Conservation (phyloP, 2,113 vertebrate species). For the Oncorhynchus masou region DNA sequence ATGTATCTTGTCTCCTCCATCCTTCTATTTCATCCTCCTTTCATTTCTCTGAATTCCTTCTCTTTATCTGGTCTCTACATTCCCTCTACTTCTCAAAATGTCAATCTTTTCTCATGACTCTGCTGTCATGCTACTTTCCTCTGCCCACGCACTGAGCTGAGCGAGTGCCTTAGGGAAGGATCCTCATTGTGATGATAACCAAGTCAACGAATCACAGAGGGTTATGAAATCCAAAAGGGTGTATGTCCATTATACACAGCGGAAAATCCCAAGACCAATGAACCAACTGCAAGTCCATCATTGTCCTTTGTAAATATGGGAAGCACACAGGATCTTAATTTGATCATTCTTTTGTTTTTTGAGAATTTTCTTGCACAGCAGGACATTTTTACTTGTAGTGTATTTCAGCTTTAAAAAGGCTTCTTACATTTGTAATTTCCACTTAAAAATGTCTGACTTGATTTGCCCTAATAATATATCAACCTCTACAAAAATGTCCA, state of each 20-base stretch:
- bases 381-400: too few species aligned
- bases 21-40: slow-evolving; percentile 38
- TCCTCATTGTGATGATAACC: slow-evolving; percentile 1
- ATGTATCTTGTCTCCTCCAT: slow-evolving; percentile 12
- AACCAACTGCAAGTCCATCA: neutral
- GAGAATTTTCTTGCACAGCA: too few species aligned
- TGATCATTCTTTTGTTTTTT: too few species aligned
- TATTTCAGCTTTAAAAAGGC: too few species aligned
- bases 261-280: neutral
- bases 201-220: neutral
- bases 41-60: slow-evolving; percentile 35
- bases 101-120: slow-evolving; percentile 36
- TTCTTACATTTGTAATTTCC: too few species aligned
- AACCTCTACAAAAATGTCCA: too few species aligned
- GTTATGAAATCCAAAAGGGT: neutral
- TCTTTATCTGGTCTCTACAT: slow-evolving; percentile 17
- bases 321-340: too few species aligned
- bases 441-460: too few species aligned
- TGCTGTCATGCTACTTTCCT: slow-evolving; percentile 39
- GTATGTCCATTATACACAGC: neutral
- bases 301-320: too few species aligned
- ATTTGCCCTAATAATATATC: too few species aligned
- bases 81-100: slow-evolving; percentile 54
- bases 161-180: neutral
- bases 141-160: slow-evolving; percentile 29